Evolutionary conservation across 2,797 vertebrate genomes (phyloP), one percentile per base, ranked within the genome.

Genomic region (Hozukius guyotensis): DNA sequence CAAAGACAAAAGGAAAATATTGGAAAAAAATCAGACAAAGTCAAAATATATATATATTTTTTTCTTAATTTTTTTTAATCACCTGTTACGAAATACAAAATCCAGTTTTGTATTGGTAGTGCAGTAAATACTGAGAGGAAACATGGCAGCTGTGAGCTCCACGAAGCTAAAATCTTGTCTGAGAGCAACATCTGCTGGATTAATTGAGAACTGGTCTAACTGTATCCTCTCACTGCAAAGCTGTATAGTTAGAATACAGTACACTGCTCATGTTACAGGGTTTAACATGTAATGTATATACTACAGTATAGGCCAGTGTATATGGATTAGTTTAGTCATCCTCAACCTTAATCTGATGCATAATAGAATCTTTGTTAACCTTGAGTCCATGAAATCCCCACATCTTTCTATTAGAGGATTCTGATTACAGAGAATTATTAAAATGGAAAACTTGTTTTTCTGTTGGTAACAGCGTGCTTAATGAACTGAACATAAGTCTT

Each of bases 111-210:
- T 8, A 20, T 32, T 20, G 2, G 4, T 0, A 4, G 7, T 29
- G 24, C 22, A 20, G 27, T 63, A 4, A 53, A 31, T 3, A 72
- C 20, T 22, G 42, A 66, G 12, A n/a, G 29, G 14, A 8, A 34
- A 18, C 16, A 24, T 16, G 16, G 27, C 22, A 25, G 22, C 57
- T 60, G 29, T 59, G 75, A 77, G 52, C 13, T 0, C 0, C 27
- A 3, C 34, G 25, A 61, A 46, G 52, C 20, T 66, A 0, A 71
- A 61, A 56, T 22, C 36, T 25, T 55, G 81, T 77, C 7, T 1
- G 27, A 84, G 8, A 78, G 65, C 59, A 9, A 4, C 89, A 81
- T 62, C 89, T 91, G 75, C 64, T 89, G 91, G 85, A 10, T 0
- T 0, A 27, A 8, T 0, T 0, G 4, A 42, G 75, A 79, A 78